Percentiles rank a stretch among this genome's conserved stretches.
phyloP scores from a whole-genome alignment of 2,113 vertebrate species.

The Phainopepla nitens region DNA sequence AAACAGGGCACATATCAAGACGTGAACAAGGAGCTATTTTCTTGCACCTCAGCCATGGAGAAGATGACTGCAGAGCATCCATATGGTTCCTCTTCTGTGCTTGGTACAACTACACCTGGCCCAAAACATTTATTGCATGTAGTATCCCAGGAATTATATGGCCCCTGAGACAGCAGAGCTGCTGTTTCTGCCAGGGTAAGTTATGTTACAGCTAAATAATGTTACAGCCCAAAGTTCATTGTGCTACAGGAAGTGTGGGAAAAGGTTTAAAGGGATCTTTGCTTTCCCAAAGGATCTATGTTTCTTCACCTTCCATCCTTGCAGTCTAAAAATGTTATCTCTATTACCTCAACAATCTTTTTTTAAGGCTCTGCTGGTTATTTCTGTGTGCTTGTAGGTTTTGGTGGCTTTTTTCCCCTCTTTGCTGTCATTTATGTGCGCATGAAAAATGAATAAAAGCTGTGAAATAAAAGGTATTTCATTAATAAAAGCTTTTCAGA shows the following conservation, averaged over 20 bases:
- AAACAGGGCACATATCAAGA: background rate
- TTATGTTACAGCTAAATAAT: constrained; percentile 7
- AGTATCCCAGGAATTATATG: background rate
- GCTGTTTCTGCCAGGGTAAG: background rate
- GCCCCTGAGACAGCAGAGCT: background rate
- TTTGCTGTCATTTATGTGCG: background rate
- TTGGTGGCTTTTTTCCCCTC: background rate
- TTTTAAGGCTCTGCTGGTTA: background rate
- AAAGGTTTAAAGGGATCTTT: constrained; percentile 27
- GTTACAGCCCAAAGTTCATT: background rate
- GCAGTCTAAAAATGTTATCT: background rate
- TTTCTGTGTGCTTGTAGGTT: background rate
- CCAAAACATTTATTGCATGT: background rate
- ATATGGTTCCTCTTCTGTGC: background rate
- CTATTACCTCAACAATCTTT: background rate
- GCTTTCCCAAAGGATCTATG: background rate
- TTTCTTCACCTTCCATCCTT: background rate
- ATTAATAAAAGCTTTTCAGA: background rate
- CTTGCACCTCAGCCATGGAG: background rate
- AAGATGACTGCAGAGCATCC: background rate
- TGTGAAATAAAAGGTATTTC: background rate
- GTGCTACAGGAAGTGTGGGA: background rate
- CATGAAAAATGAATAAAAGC: background rate
- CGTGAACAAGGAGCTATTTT: background rate
- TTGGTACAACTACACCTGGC: background rate